Evolutionary conservation across 2,888 invertebrate species (phyloP).

Genomic region (Drosophila kuntzei): DNA sequence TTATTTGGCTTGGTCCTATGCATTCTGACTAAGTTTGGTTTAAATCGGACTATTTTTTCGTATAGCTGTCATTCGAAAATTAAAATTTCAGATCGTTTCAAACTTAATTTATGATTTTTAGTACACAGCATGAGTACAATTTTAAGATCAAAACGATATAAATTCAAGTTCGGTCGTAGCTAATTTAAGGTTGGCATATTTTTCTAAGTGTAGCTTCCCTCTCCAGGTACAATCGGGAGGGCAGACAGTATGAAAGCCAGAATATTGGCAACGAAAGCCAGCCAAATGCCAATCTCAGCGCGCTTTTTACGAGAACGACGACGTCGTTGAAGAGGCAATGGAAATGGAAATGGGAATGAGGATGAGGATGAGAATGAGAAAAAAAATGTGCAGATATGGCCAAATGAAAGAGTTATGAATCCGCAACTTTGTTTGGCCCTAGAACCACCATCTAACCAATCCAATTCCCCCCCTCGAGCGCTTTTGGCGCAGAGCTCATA

Average conservation of each 20-base stretch:
- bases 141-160: too few relatives aligned
- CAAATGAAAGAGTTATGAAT: constrained; percentile 81
- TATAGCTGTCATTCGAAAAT: too few relatives aligned
- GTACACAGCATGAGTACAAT: too few relatives aligned
- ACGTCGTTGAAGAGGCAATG: constrained; percentile 15
- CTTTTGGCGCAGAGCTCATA: constrained; percentile 55
- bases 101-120: too few relatives aligned
- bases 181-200: too few relatives aligned
- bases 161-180: too few relatives aligned
- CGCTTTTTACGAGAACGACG: constrained; percentile 62
- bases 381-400: constrained; percentile 75
- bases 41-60: too few relatives aligned
- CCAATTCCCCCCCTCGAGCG: constrained; percentile 41
- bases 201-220: too few relatives aligned
- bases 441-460: not conserved
- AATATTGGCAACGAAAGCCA: constrained; percentile 76
- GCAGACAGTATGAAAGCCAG: constrained; percentile 58
- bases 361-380: constrained; percentile 3
- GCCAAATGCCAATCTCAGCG: constrained; percentile 78
- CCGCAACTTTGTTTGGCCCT: constrained; percentile 76
- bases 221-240: too few relatives aligned
- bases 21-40: too few relatives aligned
- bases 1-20: too few relatives aligned
- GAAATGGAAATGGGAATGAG: constrained; percentile 6
- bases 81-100: too few relatives aligned